Conservation (phyloP, 2,797 vertebrate species). For the Anguilla obscura region DNA sequence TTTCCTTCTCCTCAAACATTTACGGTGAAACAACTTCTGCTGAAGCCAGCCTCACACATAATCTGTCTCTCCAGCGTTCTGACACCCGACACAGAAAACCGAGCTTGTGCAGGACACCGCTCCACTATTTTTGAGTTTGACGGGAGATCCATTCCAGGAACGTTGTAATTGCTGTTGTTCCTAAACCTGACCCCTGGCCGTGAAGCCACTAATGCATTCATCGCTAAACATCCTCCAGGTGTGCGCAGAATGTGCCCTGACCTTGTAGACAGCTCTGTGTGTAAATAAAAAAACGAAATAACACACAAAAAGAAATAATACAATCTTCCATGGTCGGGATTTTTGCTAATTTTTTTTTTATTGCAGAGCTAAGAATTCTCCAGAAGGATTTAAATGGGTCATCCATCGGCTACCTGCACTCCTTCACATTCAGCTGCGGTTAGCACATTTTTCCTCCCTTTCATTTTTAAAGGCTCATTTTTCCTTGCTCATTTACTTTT, state of each 20-base stretch:
- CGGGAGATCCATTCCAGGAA: neutral
- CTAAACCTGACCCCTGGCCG: neutral
- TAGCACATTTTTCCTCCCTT: neutral
- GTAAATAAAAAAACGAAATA: neutral
- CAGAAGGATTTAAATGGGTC: too few relatives aligned
- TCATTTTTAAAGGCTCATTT: neutral
- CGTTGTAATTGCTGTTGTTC: neutral
- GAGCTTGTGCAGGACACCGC: neutral
- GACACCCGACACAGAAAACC: neutral
- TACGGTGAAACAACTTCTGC: neutral
- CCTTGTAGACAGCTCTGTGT: neutral
- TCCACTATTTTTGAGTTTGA: neutral
- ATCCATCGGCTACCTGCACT: too few relatives aligned
- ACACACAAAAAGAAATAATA: neutral
- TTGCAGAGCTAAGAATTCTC: too few relatives aligned
- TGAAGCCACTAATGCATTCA: neutral
- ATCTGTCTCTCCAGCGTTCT: neutral
- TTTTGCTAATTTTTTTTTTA: too few relatives aligned
- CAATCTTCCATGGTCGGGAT: neutral
- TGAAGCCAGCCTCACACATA: too few relatives aligned
- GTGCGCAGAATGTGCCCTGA: neutral
- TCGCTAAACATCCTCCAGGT: neutral
- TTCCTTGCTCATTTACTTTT: neutral
- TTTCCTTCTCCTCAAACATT: neutral
- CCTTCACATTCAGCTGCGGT: neutral